Base-by-base conservation (phyloP, 2,888 invertebrate species). In the Dorcus hopei region DNA sequence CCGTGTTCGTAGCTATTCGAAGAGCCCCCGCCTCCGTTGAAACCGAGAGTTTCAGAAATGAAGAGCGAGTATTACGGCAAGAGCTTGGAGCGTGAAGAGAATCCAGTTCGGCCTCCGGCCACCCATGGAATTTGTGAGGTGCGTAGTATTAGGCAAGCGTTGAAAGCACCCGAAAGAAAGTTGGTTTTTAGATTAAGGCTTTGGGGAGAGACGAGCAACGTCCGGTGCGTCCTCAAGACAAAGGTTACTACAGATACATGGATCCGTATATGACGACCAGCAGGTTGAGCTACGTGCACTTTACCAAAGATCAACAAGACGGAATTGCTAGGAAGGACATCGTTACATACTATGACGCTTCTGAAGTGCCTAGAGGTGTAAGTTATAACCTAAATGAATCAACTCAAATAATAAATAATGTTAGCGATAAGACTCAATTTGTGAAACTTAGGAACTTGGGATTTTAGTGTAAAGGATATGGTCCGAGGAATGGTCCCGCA, bases 241-340 rank as follows among this genome's bases (percentile, higher is more conserved):
- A 69, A 16, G 77, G 80, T 9, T 72, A 69, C 62, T 72, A 72
- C 65, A 79, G 76, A 67, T 69, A 70, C 57, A 59, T 76, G 52
- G 80, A 80, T 67, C 77, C 77, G 38, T 81, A 80, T 61, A 65
- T 79, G 55, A 78, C 77, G 4, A 77, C 76, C 3, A 71, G 72
- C 47, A 72, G 71, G 58, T 65, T 72, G 9, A 66, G 70, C 2
- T 76, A 76, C 64, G 59, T 72, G 9, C 73, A 75, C 7, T 76
- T 75, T 61, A 70, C 65, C 8, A 57, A 66, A 39, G 66, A 74
- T 1, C 69, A 76, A 61, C 64, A 73, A 49, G 65, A 74, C 39
- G 73, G 71, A 11, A 65, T 74, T 16, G 73, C 74, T 0, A 71
- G 68, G 56, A 77, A 77, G 55, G 77, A 80, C 61, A 68, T 76